Conservation (phyloP, 2,888 invertebrate species). For the Cryptosula pallasiana region DNA sequence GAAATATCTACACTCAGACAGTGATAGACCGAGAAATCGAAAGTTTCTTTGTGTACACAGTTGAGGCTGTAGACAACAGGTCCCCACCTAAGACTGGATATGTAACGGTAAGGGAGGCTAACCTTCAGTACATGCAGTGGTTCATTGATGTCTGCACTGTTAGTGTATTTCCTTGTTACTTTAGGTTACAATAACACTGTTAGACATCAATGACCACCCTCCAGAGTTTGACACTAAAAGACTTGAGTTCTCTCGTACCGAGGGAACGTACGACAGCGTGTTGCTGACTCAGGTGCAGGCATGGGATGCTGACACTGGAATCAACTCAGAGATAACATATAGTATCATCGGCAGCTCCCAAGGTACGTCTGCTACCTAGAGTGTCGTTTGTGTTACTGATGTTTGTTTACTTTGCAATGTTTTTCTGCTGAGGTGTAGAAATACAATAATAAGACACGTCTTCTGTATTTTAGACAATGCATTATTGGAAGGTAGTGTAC, state of each 20-base stretch:
- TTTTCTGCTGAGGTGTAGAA: too few species aligned
- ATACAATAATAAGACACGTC: too few species aligned
- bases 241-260: background rate
- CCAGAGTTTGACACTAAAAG: constrained; percentile 16
- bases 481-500: too few species aligned
- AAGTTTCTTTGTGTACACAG: background rate
- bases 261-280: background rate
- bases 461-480: too few species aligned
- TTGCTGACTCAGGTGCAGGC: constrained; percentile 11
- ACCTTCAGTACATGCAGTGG: too few species aligned
- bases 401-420: too few species aligned
- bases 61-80: constrained; percentile 14
- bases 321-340: constrained; percentile 6
- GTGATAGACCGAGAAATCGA: background rate
- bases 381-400: too few species aligned
- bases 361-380: background rate
- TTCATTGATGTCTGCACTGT: too few species aligned
- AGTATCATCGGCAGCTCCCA: constrained; percentile 19
- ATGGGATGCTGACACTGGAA: background rate
- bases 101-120: constrained; percentile 2
- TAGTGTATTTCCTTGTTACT: background rate
- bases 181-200: background rate
- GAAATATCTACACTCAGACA: constrained; percentile 9
- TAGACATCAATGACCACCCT: constrained; percentile 16
- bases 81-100: background rate